These are phyloP conservation scores for Melitaea athalia DNA, from an alignment of 2,888 invertebrate species.

Conservation along the genomic window DNA sequence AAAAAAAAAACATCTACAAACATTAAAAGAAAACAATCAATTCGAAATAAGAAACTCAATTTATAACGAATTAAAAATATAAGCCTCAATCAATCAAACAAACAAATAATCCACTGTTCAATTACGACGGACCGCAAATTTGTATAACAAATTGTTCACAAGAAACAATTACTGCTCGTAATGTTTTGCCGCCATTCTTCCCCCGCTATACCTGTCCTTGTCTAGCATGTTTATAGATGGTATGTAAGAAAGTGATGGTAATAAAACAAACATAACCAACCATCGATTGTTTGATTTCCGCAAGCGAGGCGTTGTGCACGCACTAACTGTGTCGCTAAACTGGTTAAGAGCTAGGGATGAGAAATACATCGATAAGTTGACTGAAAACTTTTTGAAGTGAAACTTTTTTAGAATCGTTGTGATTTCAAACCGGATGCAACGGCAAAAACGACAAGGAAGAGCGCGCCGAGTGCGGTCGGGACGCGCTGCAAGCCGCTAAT, in stretches of 20 bases:
- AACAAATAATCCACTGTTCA: conserved; percentile 29
- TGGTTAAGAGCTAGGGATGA: conserved; percentile 49
- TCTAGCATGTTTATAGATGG: neutral
- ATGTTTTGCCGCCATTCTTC: conserved; percentile 27
- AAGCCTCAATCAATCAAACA: conserved; percentile 31
- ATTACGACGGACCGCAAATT: conserved; percentile 24
- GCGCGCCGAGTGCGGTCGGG: too few species aligned
- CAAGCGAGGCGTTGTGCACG: conserved; percentile 43
- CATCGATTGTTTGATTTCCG: conserved; percentile 67
- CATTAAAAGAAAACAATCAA: neutral
- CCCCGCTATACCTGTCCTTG: conserved; percentile 17
- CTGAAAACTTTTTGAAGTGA: too few species aligned
- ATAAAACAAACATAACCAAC: conserved; percentile 45
- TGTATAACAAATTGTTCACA: conserved; percentile 36
- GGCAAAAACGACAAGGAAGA: too few species aligned
- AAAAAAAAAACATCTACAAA: neutral
- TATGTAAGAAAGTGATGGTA: conserved; percentile 34
- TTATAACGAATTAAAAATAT: conserved; percentile 29
- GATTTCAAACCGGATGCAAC: too few species aligned
- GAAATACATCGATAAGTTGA: neutral
- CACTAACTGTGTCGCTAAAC: conserved; percentile 57
- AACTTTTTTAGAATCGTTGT: too few species aligned
- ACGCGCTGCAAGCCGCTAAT: too few species aligned
- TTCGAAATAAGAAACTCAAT: conserved; percentile 5
- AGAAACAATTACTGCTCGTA: conserved; percentile 41